A percentile compares a stretch with the other conserved stretches of the same genome.
Conservation (phyloP, 2,888 invertebrate genomes). For the Amphipyra berbera region DNA sequence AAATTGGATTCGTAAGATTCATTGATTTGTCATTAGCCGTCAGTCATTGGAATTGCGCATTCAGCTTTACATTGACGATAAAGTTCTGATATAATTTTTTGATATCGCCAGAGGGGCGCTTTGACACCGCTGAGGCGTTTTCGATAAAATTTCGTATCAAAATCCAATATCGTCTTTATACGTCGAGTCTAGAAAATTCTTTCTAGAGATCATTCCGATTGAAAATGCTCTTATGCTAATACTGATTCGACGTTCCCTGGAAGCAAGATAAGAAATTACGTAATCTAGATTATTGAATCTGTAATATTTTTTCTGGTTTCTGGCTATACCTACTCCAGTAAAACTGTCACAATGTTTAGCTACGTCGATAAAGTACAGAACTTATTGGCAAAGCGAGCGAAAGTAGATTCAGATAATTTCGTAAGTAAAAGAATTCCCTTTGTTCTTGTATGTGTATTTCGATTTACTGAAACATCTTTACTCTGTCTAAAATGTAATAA, state of each 20-base stretch:
- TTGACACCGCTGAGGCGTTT: constrained; percentile 76
- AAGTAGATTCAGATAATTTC: constrained; percentile 42
- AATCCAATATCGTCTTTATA: constrained; percentile 79
- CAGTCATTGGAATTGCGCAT: constrained; percentile 59
- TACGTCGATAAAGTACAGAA: constrained; percentile 45
- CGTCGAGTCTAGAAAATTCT: constrained; percentile 59
- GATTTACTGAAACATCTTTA: constrained; percentile 32
- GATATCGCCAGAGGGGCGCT: constrained; percentile 77
- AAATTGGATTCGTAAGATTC: constrained; percentile 46
- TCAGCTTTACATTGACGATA: constrained; percentile 75
- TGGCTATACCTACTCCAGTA: constrained; percentile 34
- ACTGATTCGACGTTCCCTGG: constrained; percentile 53
- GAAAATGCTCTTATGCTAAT: constrained; percentile 72
- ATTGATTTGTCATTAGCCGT: constrained; percentile 61
- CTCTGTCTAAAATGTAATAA: constrained; percentile 15
- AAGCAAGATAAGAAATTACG: constrained; percentile 52
- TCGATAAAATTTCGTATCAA: constrained; percentile 84
- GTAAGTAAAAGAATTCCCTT: constrained; percentile 46
- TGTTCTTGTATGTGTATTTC: constrained; percentile 41
- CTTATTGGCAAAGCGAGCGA: constrained; percentile 29
- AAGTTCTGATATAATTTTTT: constrained; percentile 85
- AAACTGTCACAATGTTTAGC: constrained; percentile 46
- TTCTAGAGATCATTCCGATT: constrained; percentile 70
- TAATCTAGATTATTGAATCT: constrained; percentile 59
- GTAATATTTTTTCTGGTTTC: constrained; percentile 48